These are phyloP conservation scores for Dorcus hopei DNA, from an alignment of 2,888 invertebrate genomes.

Conservation along the genomic window DNA sequence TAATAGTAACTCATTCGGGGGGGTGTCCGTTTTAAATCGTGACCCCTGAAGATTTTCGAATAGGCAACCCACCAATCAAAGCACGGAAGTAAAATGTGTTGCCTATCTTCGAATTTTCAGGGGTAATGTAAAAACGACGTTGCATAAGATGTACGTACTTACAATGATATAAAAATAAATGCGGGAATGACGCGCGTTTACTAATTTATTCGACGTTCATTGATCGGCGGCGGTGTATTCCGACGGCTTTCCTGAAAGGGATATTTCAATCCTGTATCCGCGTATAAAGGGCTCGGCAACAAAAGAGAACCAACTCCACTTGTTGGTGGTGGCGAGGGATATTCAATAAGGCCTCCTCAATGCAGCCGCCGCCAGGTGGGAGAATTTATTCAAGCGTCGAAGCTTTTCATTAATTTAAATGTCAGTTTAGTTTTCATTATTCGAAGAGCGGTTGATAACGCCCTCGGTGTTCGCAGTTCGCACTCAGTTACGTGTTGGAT, in stretches of 20 bases:
- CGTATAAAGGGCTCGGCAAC: not conserved
- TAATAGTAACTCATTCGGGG: too few species aligned
- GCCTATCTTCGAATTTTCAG: too few species aligned
- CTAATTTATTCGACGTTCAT: not conserved
- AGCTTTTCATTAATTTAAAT: slow-evolving; percentile 19
- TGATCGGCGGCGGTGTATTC: not conserved
- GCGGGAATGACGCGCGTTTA: too few species aligned
- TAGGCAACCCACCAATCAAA: too few species aligned
- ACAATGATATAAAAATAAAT: too few species aligned
- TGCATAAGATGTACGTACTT: too few species aligned
- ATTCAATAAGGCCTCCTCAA: slow-evolving; percentile 11
- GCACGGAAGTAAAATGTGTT: too few species aligned
- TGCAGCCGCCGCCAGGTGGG: not conserved
- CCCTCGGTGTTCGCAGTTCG: not conserved
- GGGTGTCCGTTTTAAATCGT: too few species aligned
- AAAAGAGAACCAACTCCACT: slow-evolving; percentile 16
- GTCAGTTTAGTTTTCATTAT: slow-evolving; percentile 17
- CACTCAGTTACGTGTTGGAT: not conserved
- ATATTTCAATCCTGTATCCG: not conserved
- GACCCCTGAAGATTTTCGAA: too few species aligned
- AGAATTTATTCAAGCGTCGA: slow-evolving; percentile 12
- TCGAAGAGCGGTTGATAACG: slow-evolving; percentile 8
- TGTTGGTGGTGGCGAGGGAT: slow-evolving; percentile 21
- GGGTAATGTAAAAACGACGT: too few species aligned
- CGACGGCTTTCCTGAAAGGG: not conserved